These are phyloP conservation scores for Hippocampus abdominalis DNA, from an alignment of 2,113 vertebrate species.

Conservation along the genomic window DNA sequence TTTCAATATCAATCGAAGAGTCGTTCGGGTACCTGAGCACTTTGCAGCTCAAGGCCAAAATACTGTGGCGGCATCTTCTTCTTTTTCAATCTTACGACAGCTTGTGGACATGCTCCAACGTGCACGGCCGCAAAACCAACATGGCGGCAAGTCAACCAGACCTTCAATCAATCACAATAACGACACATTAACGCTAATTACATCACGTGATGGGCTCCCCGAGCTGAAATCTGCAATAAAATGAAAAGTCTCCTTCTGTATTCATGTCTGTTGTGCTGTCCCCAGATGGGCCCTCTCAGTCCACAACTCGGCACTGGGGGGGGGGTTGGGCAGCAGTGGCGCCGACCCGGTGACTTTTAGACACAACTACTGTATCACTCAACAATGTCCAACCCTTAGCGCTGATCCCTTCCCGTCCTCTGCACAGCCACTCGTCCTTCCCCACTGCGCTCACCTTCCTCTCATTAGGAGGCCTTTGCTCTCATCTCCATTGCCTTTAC, in stretches of 20 bases:
- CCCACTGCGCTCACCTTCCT: constrained; percentile 31
- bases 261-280: neutral
- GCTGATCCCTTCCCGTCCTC: constrained; percentile 36
- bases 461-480: constrained; percentile 33
- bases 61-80: constrained; percentile 5
- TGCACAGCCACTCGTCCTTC: constrained; percentile 2
- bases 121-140: constrained; percentile 14
- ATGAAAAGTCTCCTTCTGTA: neutral
- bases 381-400: constrained; percentile 47
- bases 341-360: constrained; percentile 63
- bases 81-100: neutral
- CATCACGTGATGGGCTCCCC: neutral
- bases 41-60: neutral
- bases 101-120: constrained; percentile 38
- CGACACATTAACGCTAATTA: neutral
- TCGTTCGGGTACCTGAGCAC: constrained; percentile 22
- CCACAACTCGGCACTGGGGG: constrained; percentile 56
- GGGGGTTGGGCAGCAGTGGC: constrained; percentile 70
- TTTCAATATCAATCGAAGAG: constrained; percentile 47
- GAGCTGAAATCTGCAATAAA: neutral
- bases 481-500: constrained; percentile 14
- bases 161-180: neutral
- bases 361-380: constrained; percentile 75
- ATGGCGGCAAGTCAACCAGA: neutral
- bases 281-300: constrained; percentile 68